phyloP scores from a whole-genome alignment of 2,113 vertebrate species.

The Isichthys henryi region DNA sequence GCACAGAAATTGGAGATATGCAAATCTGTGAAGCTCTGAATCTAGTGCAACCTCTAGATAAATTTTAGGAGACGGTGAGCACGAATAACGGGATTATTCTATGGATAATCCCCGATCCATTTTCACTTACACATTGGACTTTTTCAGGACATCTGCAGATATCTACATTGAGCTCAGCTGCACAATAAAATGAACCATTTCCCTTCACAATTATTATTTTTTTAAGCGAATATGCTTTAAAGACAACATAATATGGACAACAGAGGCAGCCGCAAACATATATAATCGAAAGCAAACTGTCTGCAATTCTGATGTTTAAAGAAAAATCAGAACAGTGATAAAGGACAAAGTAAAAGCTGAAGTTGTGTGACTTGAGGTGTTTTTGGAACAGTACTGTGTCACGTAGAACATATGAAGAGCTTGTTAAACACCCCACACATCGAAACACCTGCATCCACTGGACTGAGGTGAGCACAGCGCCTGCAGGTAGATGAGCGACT shows the following conservation, averaged over 20 bases:
- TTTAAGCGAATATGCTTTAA: background rate
- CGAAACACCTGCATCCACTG: background rate
- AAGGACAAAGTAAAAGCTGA: background rate
- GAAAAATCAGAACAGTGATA: background rate
- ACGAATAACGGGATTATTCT: background rate
- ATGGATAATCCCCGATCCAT: background rate
- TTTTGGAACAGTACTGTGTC: background rate
- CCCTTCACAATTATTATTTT: background rate
- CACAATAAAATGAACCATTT: background rate
- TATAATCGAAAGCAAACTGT: background rate
- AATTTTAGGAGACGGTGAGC: background rate
- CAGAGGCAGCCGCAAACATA: background rate
- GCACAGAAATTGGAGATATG: background rate
- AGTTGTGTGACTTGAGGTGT: background rate
- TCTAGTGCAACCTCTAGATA: background rate
- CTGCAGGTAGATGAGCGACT: background rate
- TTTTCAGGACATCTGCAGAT: background rate
- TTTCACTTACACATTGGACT: background rate
- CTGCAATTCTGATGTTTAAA: background rate
- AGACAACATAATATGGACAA: background rate
- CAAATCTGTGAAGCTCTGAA: background rate
- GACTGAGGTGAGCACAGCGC: background rate
- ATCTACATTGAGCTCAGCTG: background rate
- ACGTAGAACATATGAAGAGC: background rate
- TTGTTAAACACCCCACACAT: background rate